A percentile compares a stretch with the other conserved stretches of the same genome.
These are phyloP conservation scores for Hippoglossus hippoglossus DNA, from an alignment of 2,797 vertebrate species.

Conservation along the genomic window DNA sequence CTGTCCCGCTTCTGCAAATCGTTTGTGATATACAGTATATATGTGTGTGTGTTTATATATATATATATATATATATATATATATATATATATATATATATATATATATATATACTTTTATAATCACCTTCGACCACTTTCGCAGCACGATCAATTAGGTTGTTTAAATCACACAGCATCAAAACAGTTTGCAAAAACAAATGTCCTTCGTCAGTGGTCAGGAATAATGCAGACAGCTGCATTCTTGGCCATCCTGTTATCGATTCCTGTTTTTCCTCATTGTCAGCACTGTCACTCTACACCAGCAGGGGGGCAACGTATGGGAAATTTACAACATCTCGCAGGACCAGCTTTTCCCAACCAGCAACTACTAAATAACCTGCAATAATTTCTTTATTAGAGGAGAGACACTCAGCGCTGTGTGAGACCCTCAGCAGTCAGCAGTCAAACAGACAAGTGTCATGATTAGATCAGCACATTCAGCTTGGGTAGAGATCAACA, in stretches of 20 bases:
- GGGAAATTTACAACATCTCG: constrained; percentile 69
- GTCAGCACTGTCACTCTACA: constrained; percentile 73
- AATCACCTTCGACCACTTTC: constrained; percentile 57
- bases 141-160: constrained; percentile 60
- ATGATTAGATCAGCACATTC: constrained; percentile 71
- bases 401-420: constrained; percentile 19
- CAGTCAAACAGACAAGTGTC: constrained; percentile 56
- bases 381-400: constrained; percentile 15
- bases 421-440: constrained; percentile 36
- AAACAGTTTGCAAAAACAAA: constrained; percentile 68
- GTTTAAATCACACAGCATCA: constrained; percentile 67
- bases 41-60: constrained; percentile 45
- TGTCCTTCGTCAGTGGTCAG: constrained; percentile 59
- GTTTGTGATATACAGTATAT: constrained; percentile 55
- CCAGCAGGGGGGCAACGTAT: constrained; percentile 41
- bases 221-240: constrained; percentile 59
- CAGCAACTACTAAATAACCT: constrained; percentile 46
- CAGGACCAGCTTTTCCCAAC: constrained; percentile 45
- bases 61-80: constrained; percentile 57
- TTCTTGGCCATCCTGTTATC: constrained; percentile 61
- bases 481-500: constrained; percentile 62
- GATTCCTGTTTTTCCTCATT: constrained; percentile 71
- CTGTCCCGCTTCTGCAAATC: constrained; percentile 63
- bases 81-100: constrained; percentile 57
- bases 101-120: constrained; percentile 53